Evolutionary conservation across 2,888 invertebrate species (phyloP).

Genomic region (Leptopilina syphax): DNA sequence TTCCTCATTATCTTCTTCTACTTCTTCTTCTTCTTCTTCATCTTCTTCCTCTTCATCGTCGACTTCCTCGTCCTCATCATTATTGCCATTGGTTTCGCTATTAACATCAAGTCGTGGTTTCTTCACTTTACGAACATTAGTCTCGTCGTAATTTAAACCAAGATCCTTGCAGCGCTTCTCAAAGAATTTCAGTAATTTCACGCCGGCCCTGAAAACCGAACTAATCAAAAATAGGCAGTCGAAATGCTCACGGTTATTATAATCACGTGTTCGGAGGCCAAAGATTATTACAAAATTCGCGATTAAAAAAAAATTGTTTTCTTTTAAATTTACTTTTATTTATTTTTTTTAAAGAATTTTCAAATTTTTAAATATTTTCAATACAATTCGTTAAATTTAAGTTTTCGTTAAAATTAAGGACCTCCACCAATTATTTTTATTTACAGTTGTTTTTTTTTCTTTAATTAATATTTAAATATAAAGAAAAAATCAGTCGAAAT

Average conservation of each 20-base stretch:
- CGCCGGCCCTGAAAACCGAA: slow-evolving; percentile 84
- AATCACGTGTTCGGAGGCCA: slow-evolving; percentile 73
- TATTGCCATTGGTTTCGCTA: slow-evolving; percentile 61
- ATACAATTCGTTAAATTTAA: no score
- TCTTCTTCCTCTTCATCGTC: slow-evolving; percentile 69
- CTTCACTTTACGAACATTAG: slow-evolving; percentile 25
- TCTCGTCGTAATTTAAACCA: slow-evolving; percentile 77
- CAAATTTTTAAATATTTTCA: not conserved
- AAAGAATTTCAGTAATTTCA: slow-evolving; percentile 84
- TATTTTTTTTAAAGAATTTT: not conserved
- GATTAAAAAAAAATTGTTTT: not conserved
- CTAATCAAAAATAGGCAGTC: slow-evolving; percentile 67
- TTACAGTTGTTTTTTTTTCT: no score
- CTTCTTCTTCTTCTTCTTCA: slow-evolving; percentile 72
- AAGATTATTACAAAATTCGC: slow-evolving; percentile 63
- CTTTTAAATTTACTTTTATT: not conserved
- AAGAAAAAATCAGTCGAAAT: no score
- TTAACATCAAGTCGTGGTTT: slow-evolving; percentile 66
- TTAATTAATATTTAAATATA: no score
- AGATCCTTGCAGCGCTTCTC: slow-evolving; percentile 85
- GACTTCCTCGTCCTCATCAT: slow-evolving; percentile 75
- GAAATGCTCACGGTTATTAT: slow-evolving; percentile 40
- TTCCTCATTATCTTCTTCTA: slow-evolving; percentile 57
- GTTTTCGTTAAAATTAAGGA: no score
- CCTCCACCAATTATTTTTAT: no score